Percentiles rank a stretch among this genome's conserved stretches.
Evolutionary conservation across 2,888 invertebrate genomes (phyloP).

Genomic region (Cylloceria caligata): DNA sequence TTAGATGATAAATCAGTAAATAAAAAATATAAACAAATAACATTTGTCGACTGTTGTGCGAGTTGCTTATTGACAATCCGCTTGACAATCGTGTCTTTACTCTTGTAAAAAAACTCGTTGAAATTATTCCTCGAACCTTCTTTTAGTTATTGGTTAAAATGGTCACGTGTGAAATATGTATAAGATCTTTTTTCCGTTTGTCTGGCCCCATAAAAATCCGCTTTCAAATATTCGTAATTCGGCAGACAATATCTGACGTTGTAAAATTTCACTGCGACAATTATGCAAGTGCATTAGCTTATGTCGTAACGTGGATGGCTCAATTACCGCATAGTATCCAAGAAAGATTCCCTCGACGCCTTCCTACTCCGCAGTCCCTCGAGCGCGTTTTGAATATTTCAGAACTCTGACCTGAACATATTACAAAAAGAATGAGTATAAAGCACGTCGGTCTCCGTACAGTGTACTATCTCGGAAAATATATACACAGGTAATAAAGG

Average conservation of each 20-base stretch:
- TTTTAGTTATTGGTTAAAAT: no score
- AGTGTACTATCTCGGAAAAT: slow-evolving; percentile 13
- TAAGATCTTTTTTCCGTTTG: neutral
- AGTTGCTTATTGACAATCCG: no score
- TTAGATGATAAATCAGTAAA: no score
- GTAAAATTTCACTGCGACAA: neutral
- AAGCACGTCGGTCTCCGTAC: slow-evolving; percentile 20
- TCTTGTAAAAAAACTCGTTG: no score
- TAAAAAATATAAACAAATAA: no score
- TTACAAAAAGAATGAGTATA: slow-evolving; percentile 39
- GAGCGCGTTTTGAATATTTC: slow-evolving; percentile 64
- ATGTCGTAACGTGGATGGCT: slow-evolving; percentile 3
- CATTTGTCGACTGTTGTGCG: no score
- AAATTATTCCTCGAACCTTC: no score
- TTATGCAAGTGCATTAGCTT: slow-evolving; percentile 30
- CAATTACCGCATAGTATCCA: neutral
- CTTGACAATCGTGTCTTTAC: no score
- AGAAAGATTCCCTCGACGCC: slow-evolving; percentile 27
- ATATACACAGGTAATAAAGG: slow-evolving; percentile 38
- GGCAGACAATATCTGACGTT: slow-evolving; percentile 1
- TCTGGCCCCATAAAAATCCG: neutral
- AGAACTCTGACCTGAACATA: slow-evolving; percentile 61
- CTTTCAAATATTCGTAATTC: neutral
- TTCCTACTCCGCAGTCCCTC: slow-evolving; percentile 32
- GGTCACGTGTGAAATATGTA: no score